Base-by-base conservation (phyloP, 2,797 vertebrate genomes). In the Huso huso region DNA sequence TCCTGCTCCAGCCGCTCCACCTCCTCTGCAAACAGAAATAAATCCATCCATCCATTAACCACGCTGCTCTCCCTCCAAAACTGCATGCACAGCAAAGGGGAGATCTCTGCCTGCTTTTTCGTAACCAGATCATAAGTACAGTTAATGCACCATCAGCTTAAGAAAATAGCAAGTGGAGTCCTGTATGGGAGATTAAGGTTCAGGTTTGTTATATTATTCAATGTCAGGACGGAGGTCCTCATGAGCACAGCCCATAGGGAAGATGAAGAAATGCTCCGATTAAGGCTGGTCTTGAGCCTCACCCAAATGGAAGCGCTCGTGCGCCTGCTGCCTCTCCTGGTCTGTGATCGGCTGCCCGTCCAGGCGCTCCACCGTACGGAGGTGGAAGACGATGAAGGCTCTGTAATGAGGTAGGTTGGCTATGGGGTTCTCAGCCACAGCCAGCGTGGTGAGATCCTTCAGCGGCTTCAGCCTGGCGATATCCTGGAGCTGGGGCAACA, bases 251-350 rank as follows among this genome's bases (percentile, higher is more conserved):
- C 2, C 8, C 11, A 52, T 11, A 4, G 51, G 11, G 51, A 2
- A 8, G 11, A 52, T 8, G 51, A 8, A 52, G 11, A 8, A 11
- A 8, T 52, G 51, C 51, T 52, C 51, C 11, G 2, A 2, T 52
- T 8, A 52, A 52, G 51, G 8, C 51, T 52, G 51, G 51, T 4
- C 51, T 52, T 52, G n/a, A 13, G 57, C 10, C 51, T 82, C 88
- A 93, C 91, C 92, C 81, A 89, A 83, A 78, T 92, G 84, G 80
- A 94, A 93, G 71, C 90, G 89, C 49, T 88, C 79, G 13, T 87
- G 78, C 64, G 92, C 91, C 63, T 89, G 73, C 48, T 88, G 86
- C 74, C 92, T 83, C 70, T 90, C 87, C 4, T 73, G 73, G 49
- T 81, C 76, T 15, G 83, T 91, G 74, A 94, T 84, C 69, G 80